Evolutionary conservation across 2,797 vertebrate genomes (phyloP), one percentile per base, ranked within the genome.

Genomic region (Tokudaia tokunoshimensis): DNA sequence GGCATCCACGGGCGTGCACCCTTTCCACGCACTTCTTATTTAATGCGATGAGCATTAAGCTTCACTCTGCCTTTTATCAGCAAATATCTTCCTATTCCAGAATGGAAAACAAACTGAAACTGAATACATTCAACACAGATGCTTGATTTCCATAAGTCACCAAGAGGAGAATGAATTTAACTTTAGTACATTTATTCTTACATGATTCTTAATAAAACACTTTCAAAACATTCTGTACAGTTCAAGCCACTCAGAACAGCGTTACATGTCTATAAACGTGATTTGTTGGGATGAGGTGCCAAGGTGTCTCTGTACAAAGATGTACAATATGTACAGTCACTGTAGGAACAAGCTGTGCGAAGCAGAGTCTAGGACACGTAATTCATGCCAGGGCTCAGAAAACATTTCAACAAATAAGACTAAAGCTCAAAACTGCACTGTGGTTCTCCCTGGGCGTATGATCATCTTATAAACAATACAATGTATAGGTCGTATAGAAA

Each of bases 241-340:
- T 98, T 98, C 97, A 99, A 98, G 98, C 98, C 99, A 98, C 98
- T 98, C 96, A 97, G 98, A 99, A 99, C 97, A 82, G 98, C 98
- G 97, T 79, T 98, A 97, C 98, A 84, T 79, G 97, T 98, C 98
- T 98, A 98, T 96, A 98, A 99, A 98, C 88, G 98, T 95, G 97
- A 98, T 96, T 0, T 96, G 95, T 96, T 94, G 95, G 96, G 97
- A 96, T 96, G 93, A 98, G 98, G 98, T 98, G 98, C 98, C 98
- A 97, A 98, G 98, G 98, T 99, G 99, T 99, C 98, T 99, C 99
- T 99, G 99, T 99, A 99, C 99, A 98, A 98, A 99, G 99, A 99
- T 99, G 99, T 99, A 99, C 99, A 99, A 98, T 99, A 99, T 99
- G 99, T 99, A 99, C 99, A 99, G 98, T 99, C 98, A 99, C 98